Conservation (phyloP, 2,888 invertebrate species). For the Cephus pulcher region DNA sequence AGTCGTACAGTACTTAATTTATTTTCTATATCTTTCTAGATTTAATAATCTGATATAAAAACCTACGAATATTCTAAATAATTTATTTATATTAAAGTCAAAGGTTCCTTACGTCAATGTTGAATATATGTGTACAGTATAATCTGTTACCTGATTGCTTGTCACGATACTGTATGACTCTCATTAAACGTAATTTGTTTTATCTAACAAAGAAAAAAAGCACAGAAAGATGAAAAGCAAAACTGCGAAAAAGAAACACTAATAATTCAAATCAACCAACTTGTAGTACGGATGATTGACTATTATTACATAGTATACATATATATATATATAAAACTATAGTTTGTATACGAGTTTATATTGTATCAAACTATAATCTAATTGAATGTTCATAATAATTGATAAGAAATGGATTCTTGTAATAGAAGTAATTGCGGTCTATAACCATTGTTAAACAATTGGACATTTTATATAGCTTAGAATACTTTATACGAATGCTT, state of each 20-base stretch:
- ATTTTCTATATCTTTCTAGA: not conserved
- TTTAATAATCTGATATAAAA: not conserved
- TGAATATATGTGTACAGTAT: not conserved
- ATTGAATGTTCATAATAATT: not conserved
- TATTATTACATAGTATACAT: not conserved
- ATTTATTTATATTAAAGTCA: not conserved
- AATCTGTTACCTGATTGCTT: not conserved
- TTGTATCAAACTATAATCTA: not conserved
- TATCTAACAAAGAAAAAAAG: not conserved
- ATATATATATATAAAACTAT: not conserved
- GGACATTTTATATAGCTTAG: not conserved
- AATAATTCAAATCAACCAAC: not conserved
- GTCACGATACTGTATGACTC: not conserved
- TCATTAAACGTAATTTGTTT: not conserved
- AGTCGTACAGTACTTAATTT: not conserved
- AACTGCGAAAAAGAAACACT: not conserved
- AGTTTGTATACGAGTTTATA: not conserved
- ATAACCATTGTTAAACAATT: not conserved
- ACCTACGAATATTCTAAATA: not conserved
- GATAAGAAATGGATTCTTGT: not conserved
- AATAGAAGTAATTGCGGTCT: not conserved
- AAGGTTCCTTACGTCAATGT: not conserved
- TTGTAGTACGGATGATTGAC: not conserved
- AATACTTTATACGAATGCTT: not conserved
- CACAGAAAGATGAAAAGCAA: not conserved